Percentiles rank a stretch among this genome's conserved stretches.
Conservation (phyloP, 2,888 invertebrate genomes). For the Cheiracanthium punctorium region DNA sequence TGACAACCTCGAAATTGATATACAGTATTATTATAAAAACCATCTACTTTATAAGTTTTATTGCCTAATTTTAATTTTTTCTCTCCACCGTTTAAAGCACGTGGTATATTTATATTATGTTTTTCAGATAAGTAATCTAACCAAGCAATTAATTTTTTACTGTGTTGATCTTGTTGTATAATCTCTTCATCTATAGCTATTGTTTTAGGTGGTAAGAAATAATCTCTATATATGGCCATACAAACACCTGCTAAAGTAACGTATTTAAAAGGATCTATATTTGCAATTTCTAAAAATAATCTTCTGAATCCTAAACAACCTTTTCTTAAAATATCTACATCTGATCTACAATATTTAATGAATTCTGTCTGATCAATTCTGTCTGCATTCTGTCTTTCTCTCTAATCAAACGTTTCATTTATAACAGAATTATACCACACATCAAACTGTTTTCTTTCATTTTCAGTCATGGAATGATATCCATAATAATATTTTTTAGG, state of each 20-base stretch:
- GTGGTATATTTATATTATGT: no score
- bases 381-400: no score
- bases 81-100: slow-evolving; percentile 6
- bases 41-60: slow-evolving; percentile 3
- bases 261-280: background rate
- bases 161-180: background rate
- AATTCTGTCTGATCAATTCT: slow-evolving; percentile 16
- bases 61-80: slow-evolving; percentile 14
- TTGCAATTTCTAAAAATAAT: slow-evolving; percentile 10
- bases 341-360: slow-evolving; percentile 15
- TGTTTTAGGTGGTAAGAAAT: background rate
- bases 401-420: slow-evolving; percentile 20
- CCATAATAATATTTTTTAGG: slow-evolving; percentile 23
- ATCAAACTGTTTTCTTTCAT: background rate
- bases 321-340: slow-evolving; percentile 30
- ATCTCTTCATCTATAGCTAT: slow-evolving; percentile 13
- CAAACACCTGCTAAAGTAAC: no score
- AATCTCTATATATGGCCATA: no score
- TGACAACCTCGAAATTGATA: background rate
- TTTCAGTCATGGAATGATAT: slow-evolving; percentile 15
- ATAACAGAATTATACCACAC: slow-evolving; percentile 16
- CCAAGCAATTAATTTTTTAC: slow-evolving; percentile 14
- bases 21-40: no score
- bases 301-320: slow-evolving; percentile 25
- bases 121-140: no score